Evolutionary conservation across 37 sponge, comb jelly and placozoan species (phyloP).

Genomic region (Amphimedon queenslandica): DNA sequence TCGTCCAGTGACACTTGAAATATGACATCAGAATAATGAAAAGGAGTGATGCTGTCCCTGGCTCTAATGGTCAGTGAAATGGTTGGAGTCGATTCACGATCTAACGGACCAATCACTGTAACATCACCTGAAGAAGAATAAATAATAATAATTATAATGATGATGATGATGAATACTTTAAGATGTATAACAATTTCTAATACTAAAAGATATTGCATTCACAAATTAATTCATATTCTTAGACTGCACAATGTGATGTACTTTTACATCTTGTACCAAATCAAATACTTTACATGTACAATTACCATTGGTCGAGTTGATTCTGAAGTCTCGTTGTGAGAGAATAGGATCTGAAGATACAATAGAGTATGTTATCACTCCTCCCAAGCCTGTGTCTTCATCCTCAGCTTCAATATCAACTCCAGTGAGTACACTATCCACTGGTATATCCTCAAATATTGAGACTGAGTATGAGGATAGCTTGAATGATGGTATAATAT

Average conservation of each 20-base stretch:
- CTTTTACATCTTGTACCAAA: no score
- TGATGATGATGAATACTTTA: no score
- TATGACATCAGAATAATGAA: neutral
- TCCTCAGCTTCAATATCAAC: constrained; percentile 15
- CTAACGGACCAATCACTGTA: constrained; percentile 10
- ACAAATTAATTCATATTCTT: no score
- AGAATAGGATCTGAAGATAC: constrained; percentile 9
- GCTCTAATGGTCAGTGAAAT: constrained; percentile 29
- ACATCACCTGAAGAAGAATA: constrained; percentile 3
- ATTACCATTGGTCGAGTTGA: constrained; percentile 11
- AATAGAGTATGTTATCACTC: constrained; percentile 24
- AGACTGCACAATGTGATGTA: no score
- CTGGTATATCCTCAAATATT: constrained; percentile 8
- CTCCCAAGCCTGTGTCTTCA: constrained; percentile 26
- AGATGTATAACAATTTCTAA: no score
- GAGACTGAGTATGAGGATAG: constrained; percentile 16
- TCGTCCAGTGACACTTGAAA: constrained; percentile 15
- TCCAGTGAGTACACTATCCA: neutral
- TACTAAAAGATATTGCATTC: no score
- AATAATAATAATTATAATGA: no score
- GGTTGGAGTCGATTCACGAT: constrained; percentile 11
- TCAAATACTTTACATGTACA: no score
- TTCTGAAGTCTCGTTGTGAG: neutral
- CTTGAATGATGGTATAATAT: constrained; percentile 23
- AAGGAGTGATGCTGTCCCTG: constrained; percentile 1